These are phyloP conservation scores for Dendrolimus punctatus DNA, from an alignment of 1,140 invertebrate species.

Conservation along the genomic window DNA sequence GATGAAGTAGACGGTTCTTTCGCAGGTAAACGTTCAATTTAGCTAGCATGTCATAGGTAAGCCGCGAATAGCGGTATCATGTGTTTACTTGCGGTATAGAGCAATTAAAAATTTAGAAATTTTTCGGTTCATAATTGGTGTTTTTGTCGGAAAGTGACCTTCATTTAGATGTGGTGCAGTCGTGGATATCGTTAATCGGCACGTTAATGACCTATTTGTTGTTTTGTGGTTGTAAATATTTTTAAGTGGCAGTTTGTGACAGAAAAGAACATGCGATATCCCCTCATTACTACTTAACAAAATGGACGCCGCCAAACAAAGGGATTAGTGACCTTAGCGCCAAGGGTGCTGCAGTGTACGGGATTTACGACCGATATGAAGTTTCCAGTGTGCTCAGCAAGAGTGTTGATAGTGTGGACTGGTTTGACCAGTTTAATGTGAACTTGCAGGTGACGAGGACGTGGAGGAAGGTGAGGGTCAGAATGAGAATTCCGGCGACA, in stretches of 20 bases:
- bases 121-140: slow-evolving; percentile 29
- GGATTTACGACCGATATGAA: slow-evolving; percentile 24
- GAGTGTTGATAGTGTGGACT: slow-evolving; percentile 33
- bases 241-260: slow-evolving; percentile 68
- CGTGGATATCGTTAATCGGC: slow-evolving; percentile 20
- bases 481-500: slow-evolving; percentile 81
- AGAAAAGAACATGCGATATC: slow-evolving; percentile 71
- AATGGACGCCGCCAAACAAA: slow-evolving; percentile 81
- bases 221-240: slow-evolving; percentile 63
- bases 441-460: slow-evolving; percentile 79
- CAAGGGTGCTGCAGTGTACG: slow-evolving; percentile 36
- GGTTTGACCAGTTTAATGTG: slow-evolving; percentile 54
- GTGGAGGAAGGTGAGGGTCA: slow-evolving; percentile 75
- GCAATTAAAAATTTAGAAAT: slow-evolving; percentile 69
- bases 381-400: slow-evolving; percentile 25
- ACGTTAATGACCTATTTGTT: slow-evolving; percentile 43
- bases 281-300: slow-evolving; percentile 77
- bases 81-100: slow-evolving; percentile 70
- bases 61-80: slow-evolving; percentile 72
- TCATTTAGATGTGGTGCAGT: slow-evolving; percentile 13
- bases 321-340: slow-evolving; percentile 73
- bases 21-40: slow-evolving; percentile 78
- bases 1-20: slow-evolving; percentile 84
- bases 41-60: slow-evolving; percentile 71
- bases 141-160: slow-evolving; percentile 5